Base-by-base conservation (phyloP, 2,797 vertebrate species). In the Pantherophis alleghaniensis region DNA sequence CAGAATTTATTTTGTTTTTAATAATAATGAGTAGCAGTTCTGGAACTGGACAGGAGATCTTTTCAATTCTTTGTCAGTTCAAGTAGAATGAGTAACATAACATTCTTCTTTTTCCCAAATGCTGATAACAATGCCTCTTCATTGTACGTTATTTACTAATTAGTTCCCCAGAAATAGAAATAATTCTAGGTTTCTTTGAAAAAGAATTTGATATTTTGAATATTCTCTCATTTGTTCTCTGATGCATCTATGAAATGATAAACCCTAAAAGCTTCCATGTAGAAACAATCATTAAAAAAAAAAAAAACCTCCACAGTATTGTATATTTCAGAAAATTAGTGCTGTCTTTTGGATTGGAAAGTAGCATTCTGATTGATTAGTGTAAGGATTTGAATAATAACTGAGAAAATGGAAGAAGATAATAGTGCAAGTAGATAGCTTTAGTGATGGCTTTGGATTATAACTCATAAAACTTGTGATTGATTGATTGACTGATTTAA, bases 211-310 rank as follows among this genome's bases (percentile, higher is more conserved):
- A 3, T 86, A 53, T 26, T 32, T 47, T 60, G 88, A 42, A 14
- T 0, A 14, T 12, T 55, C 69, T 74, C 13, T 0, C 37, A 55
- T 88, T 13, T 11, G 22, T 56, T 90, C 51, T 63, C 26, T 66
- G 16, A 0, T 32, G 37, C 0, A 0, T 1, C 0, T 32, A 12
- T 11, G 69, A 56, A 89, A 28, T 3, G 13, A 28, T 87, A 5
- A 32, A 24, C 24, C 24, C 11, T 10, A 90, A 37, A 28, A 26
- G 2, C 0, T 57, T 47, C 14, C 89, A 83, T 51, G 90, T 83
- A 51, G 55, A 26, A 79, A 55, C 5, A 51, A 16, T 57, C n/a
- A 2, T 74, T 37, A 7, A 37, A 79, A 79, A 74, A 42, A 42
- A 9, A 20, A 79, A 79, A 74, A n/a, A 16, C 63, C 63, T 5